phyloP scores from a whole-genome alignment of 2,797 vertebrate species.

The Gastrophryne carolinensis region DNA sequence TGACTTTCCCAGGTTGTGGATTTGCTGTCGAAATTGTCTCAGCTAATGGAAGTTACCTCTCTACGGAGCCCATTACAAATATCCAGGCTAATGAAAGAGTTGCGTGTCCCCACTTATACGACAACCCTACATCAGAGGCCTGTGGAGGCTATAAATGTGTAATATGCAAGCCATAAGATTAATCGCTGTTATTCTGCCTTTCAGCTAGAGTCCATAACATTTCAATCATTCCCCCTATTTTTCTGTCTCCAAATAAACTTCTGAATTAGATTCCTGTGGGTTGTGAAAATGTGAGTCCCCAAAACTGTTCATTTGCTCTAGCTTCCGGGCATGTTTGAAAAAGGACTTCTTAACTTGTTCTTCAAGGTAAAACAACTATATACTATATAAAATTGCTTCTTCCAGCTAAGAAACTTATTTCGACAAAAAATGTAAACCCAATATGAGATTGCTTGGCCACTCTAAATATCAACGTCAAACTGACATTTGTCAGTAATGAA shows the following conservation, averaged over 20 bases:
- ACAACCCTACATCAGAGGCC: not conserved
- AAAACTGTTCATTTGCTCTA: not conserved
- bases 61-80: constrained; percentile 13
- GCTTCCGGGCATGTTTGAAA: not conserved
- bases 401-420: not conserved
- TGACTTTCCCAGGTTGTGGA: constrained; percentile 2
- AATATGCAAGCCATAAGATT: not conserved
- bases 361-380: not conserved
- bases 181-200: not conserved
- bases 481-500: not conserved
- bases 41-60: constrained; percentile 19
- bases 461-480: not conserved
- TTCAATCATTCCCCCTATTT: not conserved
- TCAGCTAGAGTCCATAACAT: not conserved
- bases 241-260: not conserved
- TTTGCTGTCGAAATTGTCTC: constrained; percentile 31
- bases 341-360: not conserved
- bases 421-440: not conserved
- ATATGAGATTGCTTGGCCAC: not conserved
- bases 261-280: not conserved
- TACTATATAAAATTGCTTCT: not conserved
- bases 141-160: not conserved
- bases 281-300: not conserved
- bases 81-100: constrained; percentile 1
- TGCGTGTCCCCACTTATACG: not conserved